These are phyloP conservation scores for Caenorhabditis sp. DNA, from an alignment of 2,888 invertebrate genomes.

Conservation along the genomic window DNA sequence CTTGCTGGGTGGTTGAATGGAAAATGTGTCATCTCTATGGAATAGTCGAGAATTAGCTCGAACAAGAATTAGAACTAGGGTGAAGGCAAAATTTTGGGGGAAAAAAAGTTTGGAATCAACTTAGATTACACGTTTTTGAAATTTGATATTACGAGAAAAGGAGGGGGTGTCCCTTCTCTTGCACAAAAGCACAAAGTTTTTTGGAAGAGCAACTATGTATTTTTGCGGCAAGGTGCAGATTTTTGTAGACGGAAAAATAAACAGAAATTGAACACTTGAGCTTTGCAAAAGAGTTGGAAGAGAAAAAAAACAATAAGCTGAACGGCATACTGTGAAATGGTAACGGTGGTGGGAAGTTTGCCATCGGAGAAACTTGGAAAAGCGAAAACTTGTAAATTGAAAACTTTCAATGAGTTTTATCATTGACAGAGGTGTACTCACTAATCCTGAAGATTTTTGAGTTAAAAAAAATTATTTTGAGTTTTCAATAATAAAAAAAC, in stretches of 20 bases:
- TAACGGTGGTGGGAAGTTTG: neutral
- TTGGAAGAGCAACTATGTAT: constrained; percentile 3
- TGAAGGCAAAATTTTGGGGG: neutral
- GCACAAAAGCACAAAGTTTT: constrained; percentile 17
- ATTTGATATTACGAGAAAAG: neutral
- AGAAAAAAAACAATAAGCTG: neutral
- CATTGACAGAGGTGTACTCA: too few relatives aligned
- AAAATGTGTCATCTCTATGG: constrained; percentile 45
- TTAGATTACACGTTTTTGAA: constrained; percentile 18
- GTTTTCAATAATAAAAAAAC: too few relatives aligned
- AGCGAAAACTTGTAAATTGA: neutral
- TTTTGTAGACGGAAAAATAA: constrained; percentile 13
- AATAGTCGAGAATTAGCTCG: neutral
- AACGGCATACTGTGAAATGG: neutral
- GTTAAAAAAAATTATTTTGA: too few relatives aligned
- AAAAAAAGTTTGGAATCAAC: constrained; percentile 23
- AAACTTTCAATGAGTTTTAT: too few relatives aligned
- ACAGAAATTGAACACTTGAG: constrained; percentile 5
- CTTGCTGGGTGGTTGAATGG: constrained; percentile 2
- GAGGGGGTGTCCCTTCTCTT: neutral
- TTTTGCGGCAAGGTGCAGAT: neutral
- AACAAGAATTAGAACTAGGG: neutral
- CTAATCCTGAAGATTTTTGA: too few relatives aligned
- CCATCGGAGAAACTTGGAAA: neutral
- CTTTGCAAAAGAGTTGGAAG: neutral